Conservation (phyloP, 2,888 invertebrate species). For the Rapana venosa region DNA sequence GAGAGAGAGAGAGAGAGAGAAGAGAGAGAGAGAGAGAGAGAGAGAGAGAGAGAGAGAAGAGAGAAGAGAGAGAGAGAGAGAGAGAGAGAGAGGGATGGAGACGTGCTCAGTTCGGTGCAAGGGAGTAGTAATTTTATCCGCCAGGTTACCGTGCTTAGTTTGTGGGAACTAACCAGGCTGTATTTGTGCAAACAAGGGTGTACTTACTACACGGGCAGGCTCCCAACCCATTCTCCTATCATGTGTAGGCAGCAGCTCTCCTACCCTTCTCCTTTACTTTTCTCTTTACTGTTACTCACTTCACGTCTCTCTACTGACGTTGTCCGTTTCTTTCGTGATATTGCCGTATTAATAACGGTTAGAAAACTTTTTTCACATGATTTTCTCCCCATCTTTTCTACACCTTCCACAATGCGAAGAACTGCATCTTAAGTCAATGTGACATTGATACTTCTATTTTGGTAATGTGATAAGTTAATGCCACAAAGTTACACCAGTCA, state of each 20-base stretch:
- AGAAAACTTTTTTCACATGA: no score
- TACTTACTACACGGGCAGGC: background rate
- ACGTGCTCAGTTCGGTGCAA: background rate
- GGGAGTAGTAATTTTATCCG: slow-evolving; percentile 36
- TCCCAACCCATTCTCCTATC: background rate
- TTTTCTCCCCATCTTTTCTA: no score
- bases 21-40: background rate
- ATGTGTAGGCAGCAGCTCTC: background rate
- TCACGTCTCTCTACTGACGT: background rate
- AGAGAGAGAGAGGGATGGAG: background rate
- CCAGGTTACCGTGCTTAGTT: slow-evolving; percentile 21
- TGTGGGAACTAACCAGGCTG: slow-evolving; percentile 4
- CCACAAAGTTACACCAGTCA: no score
- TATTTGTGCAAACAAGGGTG: slow-evolving; percentile 24
- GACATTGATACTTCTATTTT: no score
- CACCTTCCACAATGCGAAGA: no score
- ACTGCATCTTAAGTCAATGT: no score
- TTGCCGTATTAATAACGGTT: no score
- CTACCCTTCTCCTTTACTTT: background rate
- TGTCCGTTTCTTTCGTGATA: no score
- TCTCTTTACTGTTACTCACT: background rate
- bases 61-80: slow-evolving; percentile 9
- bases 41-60: no score
- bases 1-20: no score
- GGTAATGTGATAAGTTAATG: no score